phyloP scores from a whole-genome alignment of 37 sponge, comb jelly and placozoan species.

The Theonella swinhoei region DNA sequence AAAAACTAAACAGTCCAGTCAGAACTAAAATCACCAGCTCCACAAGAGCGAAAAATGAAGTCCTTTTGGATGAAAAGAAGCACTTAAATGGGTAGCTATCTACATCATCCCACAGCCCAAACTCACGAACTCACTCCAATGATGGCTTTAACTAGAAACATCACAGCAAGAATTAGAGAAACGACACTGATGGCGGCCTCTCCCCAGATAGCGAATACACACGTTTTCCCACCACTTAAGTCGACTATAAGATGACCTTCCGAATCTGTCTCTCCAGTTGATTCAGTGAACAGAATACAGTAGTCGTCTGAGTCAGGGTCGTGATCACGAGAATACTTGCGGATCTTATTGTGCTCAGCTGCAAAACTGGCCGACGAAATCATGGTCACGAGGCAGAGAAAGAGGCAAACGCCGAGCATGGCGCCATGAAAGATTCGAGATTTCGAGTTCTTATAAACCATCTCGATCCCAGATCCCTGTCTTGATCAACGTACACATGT shows the following conservation, averaged over 20 bases:
- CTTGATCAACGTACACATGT: too few relatives aligned
- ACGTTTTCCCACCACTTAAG: background rate
- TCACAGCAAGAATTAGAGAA: background rate
- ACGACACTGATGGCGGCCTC: background rate
- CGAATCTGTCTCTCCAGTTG: too few relatives aligned
- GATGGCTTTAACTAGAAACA: background rate
- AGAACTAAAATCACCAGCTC: background rate
- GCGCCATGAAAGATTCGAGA: background rate
- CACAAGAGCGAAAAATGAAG: background rate
- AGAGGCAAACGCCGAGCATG: background rate
- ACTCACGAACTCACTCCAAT: constrained; percentile 20
- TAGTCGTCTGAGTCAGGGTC: background rate
- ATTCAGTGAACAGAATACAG: constrained; percentile 10
- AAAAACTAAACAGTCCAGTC: constrained; percentile 1
- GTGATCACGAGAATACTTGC: background rate
- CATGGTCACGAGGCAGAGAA: background rate
- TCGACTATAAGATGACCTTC: too few relatives aligned
- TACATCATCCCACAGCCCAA: too few relatives aligned
- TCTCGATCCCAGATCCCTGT: too few relatives aligned
- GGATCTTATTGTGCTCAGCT: background rate
- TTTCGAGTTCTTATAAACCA: background rate
- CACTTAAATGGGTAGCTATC: too few relatives aligned
- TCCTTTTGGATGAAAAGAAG: too few relatives aligned
- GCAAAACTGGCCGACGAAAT: constrained; percentile 5
- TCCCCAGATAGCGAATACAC: constrained; percentile 15